phyloP scores from a whole-genome alignment of 2,888 invertebrate genomes.

The Cordilura impudica region DNA sequence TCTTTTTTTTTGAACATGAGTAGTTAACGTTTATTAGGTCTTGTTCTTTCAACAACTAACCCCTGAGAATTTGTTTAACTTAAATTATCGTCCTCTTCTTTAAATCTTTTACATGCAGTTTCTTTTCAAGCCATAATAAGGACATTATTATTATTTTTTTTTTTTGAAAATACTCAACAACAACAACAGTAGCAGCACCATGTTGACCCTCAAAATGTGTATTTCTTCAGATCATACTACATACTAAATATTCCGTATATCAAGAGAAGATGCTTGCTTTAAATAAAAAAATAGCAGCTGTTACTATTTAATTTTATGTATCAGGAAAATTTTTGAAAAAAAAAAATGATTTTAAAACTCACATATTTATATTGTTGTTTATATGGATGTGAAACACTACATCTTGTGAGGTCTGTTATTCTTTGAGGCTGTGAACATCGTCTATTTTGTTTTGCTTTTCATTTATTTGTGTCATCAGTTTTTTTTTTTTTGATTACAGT shows the following conservation, averaged over 20 bases:
- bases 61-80: background rate
- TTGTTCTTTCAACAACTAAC: background rate
- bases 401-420: constrained; percentile 40
- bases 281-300: constrained; percentile 47
- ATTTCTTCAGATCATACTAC: background rate
- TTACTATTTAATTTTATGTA: constrained; percentile 44
- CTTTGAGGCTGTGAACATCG: background rate
- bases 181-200: constrained; percentile 31
- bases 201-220: constrained; percentile 56
- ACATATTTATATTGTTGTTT: too few relatives aligned
- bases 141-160: constrained; percentile 1
- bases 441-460: background rate
- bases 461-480: background rate
- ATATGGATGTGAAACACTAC: constrained; percentile 18
- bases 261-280: background rate
- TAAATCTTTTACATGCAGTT: background rate
- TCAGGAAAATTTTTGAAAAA: constrained; percentile 3
- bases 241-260: constrained; percentile 1
- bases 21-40: too few relatives aligned
- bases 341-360: too few relatives aligned
- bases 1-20: background rate
- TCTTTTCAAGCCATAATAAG: background rate
- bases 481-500: background rate
- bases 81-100: background rate
- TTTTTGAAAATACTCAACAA: background rate